These are phyloP conservation scores for Dendrolimus pini DNA, from an alignment of 2,888 invertebrate species.

Conservation along the genomic window DNA sequence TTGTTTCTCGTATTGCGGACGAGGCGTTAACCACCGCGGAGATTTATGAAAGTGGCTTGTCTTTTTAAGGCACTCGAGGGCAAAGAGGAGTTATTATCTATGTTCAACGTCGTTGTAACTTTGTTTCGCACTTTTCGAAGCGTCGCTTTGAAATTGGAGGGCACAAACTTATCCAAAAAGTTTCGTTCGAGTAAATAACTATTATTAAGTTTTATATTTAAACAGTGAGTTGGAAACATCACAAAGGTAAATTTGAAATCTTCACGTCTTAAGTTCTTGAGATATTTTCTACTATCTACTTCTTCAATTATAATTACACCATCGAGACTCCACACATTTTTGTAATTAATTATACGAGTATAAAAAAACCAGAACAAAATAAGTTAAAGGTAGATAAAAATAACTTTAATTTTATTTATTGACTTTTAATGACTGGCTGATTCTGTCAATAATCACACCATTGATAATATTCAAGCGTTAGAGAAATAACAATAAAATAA, in stretches of 20 bases:
- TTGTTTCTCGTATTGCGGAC: constrained; percentile 54
- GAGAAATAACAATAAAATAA: no score
- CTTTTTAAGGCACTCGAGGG: constrained; percentile 49
- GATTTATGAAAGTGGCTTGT: constrained; percentile 62
- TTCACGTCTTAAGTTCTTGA: constrained; percentile 25
- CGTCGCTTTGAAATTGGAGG: constrained; percentile 38
- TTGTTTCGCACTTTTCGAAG: constrained; percentile 39
- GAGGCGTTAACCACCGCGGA: constrained; percentile 57
- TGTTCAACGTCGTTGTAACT: constrained; percentile 44
- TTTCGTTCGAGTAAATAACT: constrained; percentile 33
- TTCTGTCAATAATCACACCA: no score
- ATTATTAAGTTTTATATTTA: constrained; percentile 26
- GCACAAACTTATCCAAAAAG: constrained; percentile 29
- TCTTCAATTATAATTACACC: no score
- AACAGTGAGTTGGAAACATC: constrained; percentile 21
- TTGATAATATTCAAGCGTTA: no score
- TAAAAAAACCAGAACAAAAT: no score
- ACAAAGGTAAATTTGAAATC: constrained; percentile 29
- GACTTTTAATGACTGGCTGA: no score
- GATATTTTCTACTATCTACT: constrained; percentile 23
- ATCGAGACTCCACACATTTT: no score
- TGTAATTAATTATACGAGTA: no score
- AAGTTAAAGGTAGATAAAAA: no score
- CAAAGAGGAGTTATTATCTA: constrained; percentile 52
- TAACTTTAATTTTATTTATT: no score